These are phyloP conservation scores for Tolypeutes matacus DNA, from an alignment of 2,797 vertebrate genomes.

Conservation along the genomic window DNA sequence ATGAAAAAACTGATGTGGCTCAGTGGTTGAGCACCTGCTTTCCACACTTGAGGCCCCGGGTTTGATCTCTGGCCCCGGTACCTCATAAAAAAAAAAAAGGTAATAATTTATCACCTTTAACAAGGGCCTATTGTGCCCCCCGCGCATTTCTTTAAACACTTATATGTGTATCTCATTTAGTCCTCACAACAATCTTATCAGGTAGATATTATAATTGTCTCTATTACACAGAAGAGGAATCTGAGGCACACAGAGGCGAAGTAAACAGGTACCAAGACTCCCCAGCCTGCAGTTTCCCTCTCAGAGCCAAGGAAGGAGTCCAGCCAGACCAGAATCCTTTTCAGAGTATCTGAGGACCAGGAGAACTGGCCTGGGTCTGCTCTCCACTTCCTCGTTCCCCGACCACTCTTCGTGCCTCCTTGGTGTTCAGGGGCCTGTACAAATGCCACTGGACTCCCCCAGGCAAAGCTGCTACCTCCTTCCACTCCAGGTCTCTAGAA, in stretches of 20 bases:
- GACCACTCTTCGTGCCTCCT: not conserved
- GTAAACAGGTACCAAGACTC: not conserved
- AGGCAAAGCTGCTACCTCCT: not conserved
- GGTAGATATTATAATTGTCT: not conserved
- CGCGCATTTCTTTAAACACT: not conserved
- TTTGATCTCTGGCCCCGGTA: too few relatives aligned
- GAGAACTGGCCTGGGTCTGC: not conserved
- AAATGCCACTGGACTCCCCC: not conserved
- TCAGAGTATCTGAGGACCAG: not conserved
- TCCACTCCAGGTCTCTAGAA: constrained; percentile 21
- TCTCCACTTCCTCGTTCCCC: not conserved
- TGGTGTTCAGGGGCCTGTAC: not conserved
- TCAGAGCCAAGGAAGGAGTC: constrained; percentile 28
- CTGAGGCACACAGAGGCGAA: not conserved
- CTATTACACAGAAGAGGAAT: not conserved
- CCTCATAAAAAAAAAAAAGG: too few relatives aligned
- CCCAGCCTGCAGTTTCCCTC: not conserved
- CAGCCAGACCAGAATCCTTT: not conserved
- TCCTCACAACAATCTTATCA: not conserved
- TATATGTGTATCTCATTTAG: not conserved
- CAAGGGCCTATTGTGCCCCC: not conserved
- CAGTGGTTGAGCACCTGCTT: too few relatives aligned
- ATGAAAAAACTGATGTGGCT: too few relatives aligned
- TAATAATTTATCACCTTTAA: not conserved
- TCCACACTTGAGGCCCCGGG: too few relatives aligned